Evolutionary conservation across 2,797 vertebrate species (phyloP).

Genomic region (Capromys pilorides): DNA sequence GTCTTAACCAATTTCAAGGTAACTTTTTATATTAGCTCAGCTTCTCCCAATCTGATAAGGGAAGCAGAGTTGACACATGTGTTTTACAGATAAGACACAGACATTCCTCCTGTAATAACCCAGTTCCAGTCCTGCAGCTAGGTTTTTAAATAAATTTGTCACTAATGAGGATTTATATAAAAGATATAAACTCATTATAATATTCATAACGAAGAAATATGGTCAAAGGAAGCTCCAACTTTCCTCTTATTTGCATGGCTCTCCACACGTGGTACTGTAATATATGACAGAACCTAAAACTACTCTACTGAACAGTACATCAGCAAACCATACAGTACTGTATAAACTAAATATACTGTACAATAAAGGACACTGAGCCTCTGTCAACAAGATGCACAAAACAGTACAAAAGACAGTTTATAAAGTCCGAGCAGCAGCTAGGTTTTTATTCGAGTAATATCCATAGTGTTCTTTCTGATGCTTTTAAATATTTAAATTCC

Average conservation of each 20-base stretch:
- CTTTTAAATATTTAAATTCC: neutral
- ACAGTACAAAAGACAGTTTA: neutral
- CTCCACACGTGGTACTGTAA: neutral
- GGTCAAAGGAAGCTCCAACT: neutral
- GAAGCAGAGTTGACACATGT: neutral
- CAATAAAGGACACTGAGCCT: neutral
- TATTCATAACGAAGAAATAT: neutral
- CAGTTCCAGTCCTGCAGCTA: neutral
- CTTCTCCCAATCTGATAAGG: neutral
- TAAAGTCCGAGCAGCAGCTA: neutral
- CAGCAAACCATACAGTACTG: neutral
- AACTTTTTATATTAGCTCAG: neutral
- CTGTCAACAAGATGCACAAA: neutral
- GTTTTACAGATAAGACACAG: neutral
- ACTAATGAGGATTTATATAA: neutral
- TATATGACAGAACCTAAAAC: neutral
- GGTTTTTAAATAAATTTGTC: neutral
- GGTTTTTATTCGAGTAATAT: neutral
- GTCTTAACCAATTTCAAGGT: neutral
- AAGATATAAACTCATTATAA: neutral
- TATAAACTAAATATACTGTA: neutral
- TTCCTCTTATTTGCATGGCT: neutral
- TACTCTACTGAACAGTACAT: neutral
- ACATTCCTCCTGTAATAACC: neutral
- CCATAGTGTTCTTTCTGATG: neutral